A percentile compares a stretch with the other conserved stretches of the same genome.
phyloP scores from a whole-genome alignment of 2,113 vertebrate genomes.

The Helogale parvula region DNA sequence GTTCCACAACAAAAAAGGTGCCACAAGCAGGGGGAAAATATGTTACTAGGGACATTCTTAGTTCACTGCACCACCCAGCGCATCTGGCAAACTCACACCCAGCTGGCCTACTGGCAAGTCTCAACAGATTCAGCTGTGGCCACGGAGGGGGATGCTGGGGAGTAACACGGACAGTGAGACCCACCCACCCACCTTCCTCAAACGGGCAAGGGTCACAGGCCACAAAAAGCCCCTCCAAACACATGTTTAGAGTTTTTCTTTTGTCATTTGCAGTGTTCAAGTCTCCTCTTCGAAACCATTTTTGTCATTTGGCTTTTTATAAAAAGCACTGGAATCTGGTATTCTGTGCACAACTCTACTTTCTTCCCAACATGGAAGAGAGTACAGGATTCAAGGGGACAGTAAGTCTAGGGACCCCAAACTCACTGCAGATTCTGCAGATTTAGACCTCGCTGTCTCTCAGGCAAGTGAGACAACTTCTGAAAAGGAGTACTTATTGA shows the following conservation, averaged over 20 bases:
- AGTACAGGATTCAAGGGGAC: neutral
- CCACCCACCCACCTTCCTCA: neutral
- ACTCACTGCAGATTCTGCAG: neutral
- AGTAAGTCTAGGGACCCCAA: neutral
- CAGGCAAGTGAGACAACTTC: neutral
- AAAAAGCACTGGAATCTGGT: neutral
- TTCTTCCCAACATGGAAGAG: neutral
- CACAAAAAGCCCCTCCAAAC: neutral
- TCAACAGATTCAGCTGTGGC: neutral
- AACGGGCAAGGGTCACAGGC: neutral
- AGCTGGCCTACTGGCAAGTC: neutral
- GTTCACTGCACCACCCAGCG: neutral
- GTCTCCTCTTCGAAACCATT: neutral
- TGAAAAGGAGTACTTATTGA: neutral
- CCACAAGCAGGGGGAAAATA: neutral
- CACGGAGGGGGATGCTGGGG: neutral
- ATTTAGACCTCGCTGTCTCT: neutral
- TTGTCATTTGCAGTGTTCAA: neutral
- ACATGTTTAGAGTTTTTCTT: neutral
- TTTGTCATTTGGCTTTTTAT: neutral
- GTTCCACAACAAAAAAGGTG: neutral
- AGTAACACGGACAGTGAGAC: rapidly evolving
- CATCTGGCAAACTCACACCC: neutral
- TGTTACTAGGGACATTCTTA: neutral
- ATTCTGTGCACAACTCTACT: neutral